These are phyloP conservation scores for Vimba vimba DNA, from an alignment of 2,113 vertebrate genomes.

Conservation along the genomic window DNA sequence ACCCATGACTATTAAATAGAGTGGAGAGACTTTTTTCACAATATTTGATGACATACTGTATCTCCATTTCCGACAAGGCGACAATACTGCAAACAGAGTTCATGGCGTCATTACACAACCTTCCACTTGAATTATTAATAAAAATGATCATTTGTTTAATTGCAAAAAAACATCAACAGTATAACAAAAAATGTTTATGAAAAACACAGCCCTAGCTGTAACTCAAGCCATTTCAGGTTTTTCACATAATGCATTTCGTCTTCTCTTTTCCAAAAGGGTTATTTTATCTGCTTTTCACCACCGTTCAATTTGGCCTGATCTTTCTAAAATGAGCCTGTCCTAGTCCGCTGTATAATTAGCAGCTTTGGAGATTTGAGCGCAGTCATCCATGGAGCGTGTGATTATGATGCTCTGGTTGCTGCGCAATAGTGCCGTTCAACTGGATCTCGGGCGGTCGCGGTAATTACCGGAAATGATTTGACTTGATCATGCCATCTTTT, in stretches of 20 bases:
- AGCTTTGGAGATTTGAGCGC: background rate
- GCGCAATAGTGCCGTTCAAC: background rate
- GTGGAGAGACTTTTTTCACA: background rate
- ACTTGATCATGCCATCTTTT: conserved; percentile 19
- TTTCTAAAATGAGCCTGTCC: background rate
- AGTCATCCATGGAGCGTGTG: background rate
- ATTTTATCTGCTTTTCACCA: background rate
- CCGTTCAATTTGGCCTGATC: background rate
- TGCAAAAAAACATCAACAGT: background rate
- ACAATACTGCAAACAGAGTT: background rate
- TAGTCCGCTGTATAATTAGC: background rate
- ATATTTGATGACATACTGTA: background rate
- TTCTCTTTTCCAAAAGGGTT: background rate
- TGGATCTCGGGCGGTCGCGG: background rate
- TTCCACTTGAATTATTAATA: background rate
- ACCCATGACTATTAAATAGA: background rate
- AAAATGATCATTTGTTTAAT: background rate
- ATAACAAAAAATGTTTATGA: too few relatives aligned
- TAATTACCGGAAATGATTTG: conserved; percentile 45
- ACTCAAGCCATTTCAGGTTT: background rate
- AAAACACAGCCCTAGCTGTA: background rate
- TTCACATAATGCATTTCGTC: background rate
- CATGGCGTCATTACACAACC: background rate
- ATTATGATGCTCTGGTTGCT: background rate
- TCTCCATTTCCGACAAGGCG: too few relatives aligned